phyloP scores from a whole-genome alignment of 2,888 invertebrate genomes.

The Minunthozetes semirufus region DNA sequence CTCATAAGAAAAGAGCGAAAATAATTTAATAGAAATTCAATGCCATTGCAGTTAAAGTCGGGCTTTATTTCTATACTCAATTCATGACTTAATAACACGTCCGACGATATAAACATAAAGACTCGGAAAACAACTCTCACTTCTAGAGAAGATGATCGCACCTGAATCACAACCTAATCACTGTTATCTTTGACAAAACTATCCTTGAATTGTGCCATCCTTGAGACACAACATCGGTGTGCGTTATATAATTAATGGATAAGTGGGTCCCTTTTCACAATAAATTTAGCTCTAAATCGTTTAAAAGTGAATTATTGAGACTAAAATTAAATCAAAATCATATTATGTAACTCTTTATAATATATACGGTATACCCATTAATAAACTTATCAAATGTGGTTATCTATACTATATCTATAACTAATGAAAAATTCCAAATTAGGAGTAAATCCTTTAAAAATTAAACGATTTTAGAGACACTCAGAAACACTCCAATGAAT shows the following conservation, averaged over 20 bases:
- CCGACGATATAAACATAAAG: background rate
- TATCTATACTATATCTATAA: too few relatives aligned
- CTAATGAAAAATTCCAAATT: too few relatives aligned
- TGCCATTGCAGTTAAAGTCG: background rate
- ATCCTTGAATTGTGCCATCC: slow-evolving; percentile 19
- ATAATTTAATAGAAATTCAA: slow-evolving; percentile 14
- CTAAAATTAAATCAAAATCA: background rate
- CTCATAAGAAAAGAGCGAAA: background rate
- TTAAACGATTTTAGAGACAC: too few relatives aligned
- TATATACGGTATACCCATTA: background rate
- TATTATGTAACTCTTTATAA: background rate
- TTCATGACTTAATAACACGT: slow-evolving; percentile 22
- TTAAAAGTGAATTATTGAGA: background rate
- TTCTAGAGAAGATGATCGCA: background rate
- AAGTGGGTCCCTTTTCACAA: background rate
- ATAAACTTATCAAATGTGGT: too few relatives aligned
- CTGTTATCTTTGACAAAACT: slow-evolving; percentile 20
- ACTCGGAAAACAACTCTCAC: background rate
- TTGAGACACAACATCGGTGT: background rate
- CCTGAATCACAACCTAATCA: background rate
- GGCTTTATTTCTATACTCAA: background rate
- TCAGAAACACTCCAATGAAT: background rate
- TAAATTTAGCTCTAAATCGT: background rate
- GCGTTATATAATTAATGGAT: background rate
- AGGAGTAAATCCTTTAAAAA: too few relatives aligned